Evolutionary conservation across 2,113 vertebrate species (phyloP).

Genomic region (Aviceda subcristata): DNA sequence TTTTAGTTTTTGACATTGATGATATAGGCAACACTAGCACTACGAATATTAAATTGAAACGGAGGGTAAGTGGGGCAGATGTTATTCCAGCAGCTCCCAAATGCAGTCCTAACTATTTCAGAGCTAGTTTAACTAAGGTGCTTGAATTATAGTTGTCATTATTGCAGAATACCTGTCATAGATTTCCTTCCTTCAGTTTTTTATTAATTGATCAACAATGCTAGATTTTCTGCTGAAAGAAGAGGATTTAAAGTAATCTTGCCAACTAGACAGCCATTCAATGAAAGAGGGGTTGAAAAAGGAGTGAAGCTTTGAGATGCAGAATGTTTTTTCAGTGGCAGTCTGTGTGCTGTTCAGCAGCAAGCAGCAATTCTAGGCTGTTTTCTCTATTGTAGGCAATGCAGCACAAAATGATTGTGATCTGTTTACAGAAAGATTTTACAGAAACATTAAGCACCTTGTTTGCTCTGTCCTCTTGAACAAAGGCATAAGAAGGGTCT

Average conservation of each 20-base stretch:
- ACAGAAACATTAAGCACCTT: not conserved
- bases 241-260: not conserved
- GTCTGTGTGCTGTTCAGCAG: not conserved
- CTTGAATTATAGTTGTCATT: not conserved
- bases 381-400: not conserved
- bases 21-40: constrained; percentile 69
- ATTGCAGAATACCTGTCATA: not conserved
- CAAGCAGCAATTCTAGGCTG: not conserved
- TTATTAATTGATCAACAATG: not conserved
- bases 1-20: constrained; percentile 79
- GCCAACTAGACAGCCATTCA: not conserved
- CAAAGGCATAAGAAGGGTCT: not conserved
- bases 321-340: not conserved
- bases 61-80: constrained; percentile 46
- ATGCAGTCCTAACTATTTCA: not conserved
- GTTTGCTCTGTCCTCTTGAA: constrained; percentile 1
- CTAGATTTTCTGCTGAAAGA: not conserved
- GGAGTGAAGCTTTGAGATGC: not conserved
- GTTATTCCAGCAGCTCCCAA: constrained; percentile 34
- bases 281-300: not conserved
- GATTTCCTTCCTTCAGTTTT: not conserved
- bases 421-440: not conserved
- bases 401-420: not conserved
- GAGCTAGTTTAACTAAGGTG: not conserved
- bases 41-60: constrained; percentile 68